These are phyloP conservation scores for Acanthurus leucopareius DNA, from an alignment of 2,797 vertebrate genomes.

Conservation along the genomic window DNA sequence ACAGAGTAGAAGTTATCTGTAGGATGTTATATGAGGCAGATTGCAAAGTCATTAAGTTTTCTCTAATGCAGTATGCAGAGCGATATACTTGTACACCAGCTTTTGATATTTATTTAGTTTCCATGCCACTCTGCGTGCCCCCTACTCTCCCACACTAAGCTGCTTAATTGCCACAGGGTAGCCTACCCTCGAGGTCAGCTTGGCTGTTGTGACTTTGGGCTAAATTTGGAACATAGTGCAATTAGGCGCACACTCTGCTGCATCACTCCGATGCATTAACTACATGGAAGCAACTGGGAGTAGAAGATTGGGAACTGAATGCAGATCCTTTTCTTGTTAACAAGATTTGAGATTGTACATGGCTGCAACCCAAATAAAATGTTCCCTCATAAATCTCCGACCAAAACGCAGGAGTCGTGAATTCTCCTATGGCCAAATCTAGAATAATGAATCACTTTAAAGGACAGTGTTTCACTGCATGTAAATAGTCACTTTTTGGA, in stretches of 20 bases:
- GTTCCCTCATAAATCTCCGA: slow-evolving; percentile 6
- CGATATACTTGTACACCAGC: slow-evolving; percentile 19
- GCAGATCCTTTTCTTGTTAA: slow-evolving; percentile 28
- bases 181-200: slow-evolving; percentile 73
- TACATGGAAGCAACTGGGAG: slow-evolving; percentile 21
- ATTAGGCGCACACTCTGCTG: slow-evolving; percentile 64
- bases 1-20: slow-evolving; percentile 13
- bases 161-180: slow-evolving; percentile 66
- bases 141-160: slow-evolving; percentile 55
- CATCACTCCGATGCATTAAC: slow-evolving; percentile 57
- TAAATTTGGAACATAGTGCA: slow-evolving; percentile 77
- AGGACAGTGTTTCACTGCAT: neutral
- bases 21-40: slow-evolving; percentile 16
- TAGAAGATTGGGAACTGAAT: slow-evolving; percentile 14
- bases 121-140: slow-evolving; percentile 19
- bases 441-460: neutral
- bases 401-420: neutral
- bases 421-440: neutral
- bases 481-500: neutral
- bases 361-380: slow-evolving; percentile 1
- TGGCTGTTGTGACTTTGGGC: slow-evolving; percentile 68
- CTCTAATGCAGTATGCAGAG: slow-evolving; percentile 34
- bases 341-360: neutral
- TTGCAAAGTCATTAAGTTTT: slow-evolving; percentile 18
- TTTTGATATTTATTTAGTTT: slow-evolving; percentile 24